phyloP scores from a whole-genome alignment of 2,797 vertebrate genomes.

The Petrocephalus sullivani region DNA sequence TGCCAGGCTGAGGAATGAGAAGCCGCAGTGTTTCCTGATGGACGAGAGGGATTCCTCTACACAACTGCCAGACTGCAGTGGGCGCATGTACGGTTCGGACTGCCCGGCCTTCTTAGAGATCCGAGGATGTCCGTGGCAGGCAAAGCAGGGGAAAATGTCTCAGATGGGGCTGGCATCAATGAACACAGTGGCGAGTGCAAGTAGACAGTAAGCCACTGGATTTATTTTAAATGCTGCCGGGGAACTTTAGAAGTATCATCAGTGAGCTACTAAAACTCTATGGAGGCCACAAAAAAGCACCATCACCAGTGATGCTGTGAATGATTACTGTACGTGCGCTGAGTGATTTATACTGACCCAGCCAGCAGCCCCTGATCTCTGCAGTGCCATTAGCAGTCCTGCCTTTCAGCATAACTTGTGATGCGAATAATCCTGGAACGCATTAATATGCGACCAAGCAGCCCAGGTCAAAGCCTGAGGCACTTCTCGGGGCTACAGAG shows the following conservation, averaged over 20 bases:
- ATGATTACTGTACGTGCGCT: neutral
- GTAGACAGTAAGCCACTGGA: neutral
- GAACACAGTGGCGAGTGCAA: neutral
- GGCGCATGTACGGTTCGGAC: neutral
- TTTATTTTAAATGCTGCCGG: neutral
- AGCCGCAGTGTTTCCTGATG: neutral
- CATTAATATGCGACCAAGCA: neutral
- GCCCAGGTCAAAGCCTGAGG: neutral
- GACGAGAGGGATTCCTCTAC: neutral
- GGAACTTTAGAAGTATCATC: neutral
- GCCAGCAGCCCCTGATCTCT: neutral
- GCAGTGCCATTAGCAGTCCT: conserved; percentile 10
- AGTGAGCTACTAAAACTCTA: neutral
- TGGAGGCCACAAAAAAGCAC: neutral
- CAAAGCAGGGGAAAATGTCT: neutral
- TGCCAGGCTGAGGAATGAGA: neutral
- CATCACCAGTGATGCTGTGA: neutral
- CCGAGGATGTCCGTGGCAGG: neutral
- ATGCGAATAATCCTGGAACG: conserved; percentile 8
- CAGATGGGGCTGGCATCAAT: neutral
- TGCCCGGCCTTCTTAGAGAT: neutral
- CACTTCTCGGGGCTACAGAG: neutral
- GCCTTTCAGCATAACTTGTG: neutral
- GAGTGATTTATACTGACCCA: neutral
- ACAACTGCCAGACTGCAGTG: neutral